Percentiles rank a stretch among this genome's conserved stretches.
phyloP scores from a whole-genome alignment of 2,797 vertebrate genomes.

The Alca torda region DNA sequence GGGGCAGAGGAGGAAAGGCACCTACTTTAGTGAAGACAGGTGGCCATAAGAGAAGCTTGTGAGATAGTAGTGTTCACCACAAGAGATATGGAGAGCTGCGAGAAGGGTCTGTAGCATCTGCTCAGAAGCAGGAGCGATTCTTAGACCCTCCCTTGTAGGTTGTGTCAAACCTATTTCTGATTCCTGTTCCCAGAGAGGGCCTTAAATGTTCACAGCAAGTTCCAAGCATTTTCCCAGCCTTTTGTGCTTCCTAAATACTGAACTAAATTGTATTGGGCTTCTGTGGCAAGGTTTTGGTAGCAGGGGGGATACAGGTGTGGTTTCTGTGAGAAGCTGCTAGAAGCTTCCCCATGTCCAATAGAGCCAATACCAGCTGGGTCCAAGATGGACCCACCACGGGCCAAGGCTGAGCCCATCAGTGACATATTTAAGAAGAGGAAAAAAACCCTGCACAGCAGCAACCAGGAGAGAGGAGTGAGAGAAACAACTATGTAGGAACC shows the following conservation, averaged over 20 bases:
- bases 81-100: not conserved
- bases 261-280: not conserved
- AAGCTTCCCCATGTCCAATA: not conserved
- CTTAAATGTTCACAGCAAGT: not conserved
- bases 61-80: accelerated
- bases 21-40: not conserved
- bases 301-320: not conserved
- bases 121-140: not conserved
- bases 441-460: not conserved
- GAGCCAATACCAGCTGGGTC: not conserved
- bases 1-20: not conserved
- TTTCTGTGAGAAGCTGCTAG: not conserved
- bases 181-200: not conserved
- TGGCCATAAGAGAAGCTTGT: not conserved
- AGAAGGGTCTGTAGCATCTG: not conserved
- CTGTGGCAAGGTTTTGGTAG: not conserved
- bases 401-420: not conserved
- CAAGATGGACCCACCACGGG: not conserved
- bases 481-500: not conserved
- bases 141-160: not conserved
- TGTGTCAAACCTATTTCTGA: not conserved
- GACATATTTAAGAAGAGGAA: not conserved
- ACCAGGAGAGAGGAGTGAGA: not conserved
- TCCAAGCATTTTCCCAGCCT: not conserved
- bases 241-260: not conserved